Percentiles rank a stretch among this genome's conserved stretches.
phyloP scores from a whole-genome alignment of 2,797 vertebrate species.

The Pelochelys cantorii region DNA sequence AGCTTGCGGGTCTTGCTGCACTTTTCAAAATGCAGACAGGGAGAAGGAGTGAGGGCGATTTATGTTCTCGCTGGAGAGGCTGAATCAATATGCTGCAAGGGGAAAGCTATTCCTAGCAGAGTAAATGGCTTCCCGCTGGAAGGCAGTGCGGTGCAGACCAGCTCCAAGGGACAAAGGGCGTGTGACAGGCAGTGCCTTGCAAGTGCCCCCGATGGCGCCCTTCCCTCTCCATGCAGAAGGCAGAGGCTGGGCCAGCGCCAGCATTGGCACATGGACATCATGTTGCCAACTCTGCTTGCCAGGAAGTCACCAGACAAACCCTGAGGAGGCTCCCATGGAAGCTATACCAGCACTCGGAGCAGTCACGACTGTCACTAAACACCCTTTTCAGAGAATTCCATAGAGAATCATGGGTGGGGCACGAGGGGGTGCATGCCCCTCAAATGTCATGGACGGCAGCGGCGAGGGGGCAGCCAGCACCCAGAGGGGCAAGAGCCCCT shows the following conservation, averaged over 20 bases:
- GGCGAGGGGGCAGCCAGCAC: too few species aligned
- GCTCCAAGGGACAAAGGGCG: neutral
- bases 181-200: neutral
- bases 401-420: too few species aligned
- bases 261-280: neutral
- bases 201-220: neutral
- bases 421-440: too few species aligned
- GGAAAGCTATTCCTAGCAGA: rapidly evolving
- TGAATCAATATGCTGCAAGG: neutral
- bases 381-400: too few species aligned
- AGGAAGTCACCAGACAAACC: too few species aligned
- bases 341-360: too few species aligned
- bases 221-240: neutral
- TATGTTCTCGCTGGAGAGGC: rapidly evolving
- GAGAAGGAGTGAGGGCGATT: rapidly evolving
- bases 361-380: too few species aligned
- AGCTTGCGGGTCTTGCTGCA: rapidly evolving
- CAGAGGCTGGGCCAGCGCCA: neutral
- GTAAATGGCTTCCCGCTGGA: neutral
- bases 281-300: too few species aligned
- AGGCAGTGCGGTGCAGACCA: neutral
- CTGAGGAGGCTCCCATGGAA: too few species aligned
- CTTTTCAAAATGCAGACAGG: neutral
- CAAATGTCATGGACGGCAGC: too few species aligned
- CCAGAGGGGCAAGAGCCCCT: too few species aligned